phyloP scores from a whole-genome alignment of 2,888 invertebrate species.

The Hyppa rectilinea region DNA sequence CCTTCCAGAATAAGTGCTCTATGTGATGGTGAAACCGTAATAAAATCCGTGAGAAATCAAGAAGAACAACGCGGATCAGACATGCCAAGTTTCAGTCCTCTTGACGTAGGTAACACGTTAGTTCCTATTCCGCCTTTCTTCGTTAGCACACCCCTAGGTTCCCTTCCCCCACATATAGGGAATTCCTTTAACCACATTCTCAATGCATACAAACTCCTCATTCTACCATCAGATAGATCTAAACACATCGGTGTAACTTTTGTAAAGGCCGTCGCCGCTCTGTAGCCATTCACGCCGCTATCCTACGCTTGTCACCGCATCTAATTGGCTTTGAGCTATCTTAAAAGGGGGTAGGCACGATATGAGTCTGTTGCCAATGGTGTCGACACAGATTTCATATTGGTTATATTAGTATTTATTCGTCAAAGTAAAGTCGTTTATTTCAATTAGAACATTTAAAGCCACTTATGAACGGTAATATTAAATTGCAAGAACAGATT shows the following conservation, averaged over 20 bases:
- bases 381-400: slow-evolving; percentile 52
- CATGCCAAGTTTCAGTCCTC: background rate
- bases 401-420: background rate
- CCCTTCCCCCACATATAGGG: background rate
- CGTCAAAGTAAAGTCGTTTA: background rate
- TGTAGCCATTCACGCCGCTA: slow-evolving; percentile 73
- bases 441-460: background rate
- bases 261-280: slow-evolving; percentile 65
- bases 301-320: slow-evolving; percentile 83
- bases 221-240: slow-evolving; percentile 58
- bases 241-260: slow-evolving; percentile 69
- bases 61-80: too few species aligned
- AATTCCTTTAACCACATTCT: slow-evolving; percentile 22
- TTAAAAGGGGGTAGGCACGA: slow-evolving; percentile 80
- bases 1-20: too few species aligned
- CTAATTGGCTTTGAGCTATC: slow-evolving; percentile 89
- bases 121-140: too few species aligned
- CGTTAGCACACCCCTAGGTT: too few species aligned
- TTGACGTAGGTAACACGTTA: too few species aligned
- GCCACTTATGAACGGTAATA: too few species aligned
- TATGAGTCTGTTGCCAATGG: slow-evolving; percentile 73
- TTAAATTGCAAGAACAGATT: background rate
- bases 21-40: too few species aligned
- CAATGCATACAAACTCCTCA: slow-evolving; percentile 43
- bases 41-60: too few species aligned